Conservation (phyloP, 2,797 vertebrate species). For the Tapera naevia region DNA sequence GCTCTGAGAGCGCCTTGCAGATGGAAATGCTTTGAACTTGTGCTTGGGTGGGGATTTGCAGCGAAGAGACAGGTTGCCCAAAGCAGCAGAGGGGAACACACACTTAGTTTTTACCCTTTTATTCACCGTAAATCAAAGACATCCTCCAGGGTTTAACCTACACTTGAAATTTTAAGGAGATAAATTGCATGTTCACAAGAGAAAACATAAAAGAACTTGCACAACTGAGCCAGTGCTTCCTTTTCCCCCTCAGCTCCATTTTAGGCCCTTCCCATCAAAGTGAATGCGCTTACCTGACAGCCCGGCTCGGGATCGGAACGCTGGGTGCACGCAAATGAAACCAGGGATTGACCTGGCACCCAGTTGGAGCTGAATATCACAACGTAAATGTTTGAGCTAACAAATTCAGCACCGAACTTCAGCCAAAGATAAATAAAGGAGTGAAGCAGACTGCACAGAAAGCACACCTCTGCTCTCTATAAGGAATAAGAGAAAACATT, state of each 20-base stretch:
- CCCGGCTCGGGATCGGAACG: not conserved
- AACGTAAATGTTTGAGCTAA: not conserved
- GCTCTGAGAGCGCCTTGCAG: not conserved
- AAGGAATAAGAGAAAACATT: not conserved
- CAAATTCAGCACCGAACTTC: not conserved
- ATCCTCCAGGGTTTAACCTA: not conserved
- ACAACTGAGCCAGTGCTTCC: not conserved
- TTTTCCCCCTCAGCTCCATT: not conserved
- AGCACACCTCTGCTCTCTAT: not conserved
- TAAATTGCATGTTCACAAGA: not conserved
- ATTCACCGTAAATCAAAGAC: not conserved
- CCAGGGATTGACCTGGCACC: not conserved
- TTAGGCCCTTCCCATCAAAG: not conserved
- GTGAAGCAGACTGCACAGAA: not conserved
- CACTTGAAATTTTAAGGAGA: not conserved
- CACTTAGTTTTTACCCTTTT: not conserved
- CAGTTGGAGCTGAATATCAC: not conserved
- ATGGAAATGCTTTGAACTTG: not conserved
- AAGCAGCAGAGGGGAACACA: not conserved
- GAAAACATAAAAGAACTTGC: slow-evolving; percentile 12
- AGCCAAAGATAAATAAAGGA: not conserved
- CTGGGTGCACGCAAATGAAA: not conserved
- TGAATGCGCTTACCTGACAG: not conserved
- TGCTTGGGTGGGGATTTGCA: not conserved
- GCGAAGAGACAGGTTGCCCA: not conserved